Base-by-base conservation (phyloP, 2,797 vertebrate genomes). In the Tapirus indicus region DNA sequence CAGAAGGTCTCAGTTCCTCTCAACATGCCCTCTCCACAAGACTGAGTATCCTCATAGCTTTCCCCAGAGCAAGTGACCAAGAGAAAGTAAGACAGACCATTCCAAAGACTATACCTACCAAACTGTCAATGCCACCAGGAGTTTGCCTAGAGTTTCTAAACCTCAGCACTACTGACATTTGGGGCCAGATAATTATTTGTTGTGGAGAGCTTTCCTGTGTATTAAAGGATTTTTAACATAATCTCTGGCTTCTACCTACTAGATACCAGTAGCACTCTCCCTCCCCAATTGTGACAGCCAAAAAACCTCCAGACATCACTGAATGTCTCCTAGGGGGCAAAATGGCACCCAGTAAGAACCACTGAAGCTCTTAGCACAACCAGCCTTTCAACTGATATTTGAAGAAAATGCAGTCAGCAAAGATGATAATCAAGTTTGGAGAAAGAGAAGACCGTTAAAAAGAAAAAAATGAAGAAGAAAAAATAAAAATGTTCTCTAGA, bases 11-110 rank as follows among this genome's bases (percentile, higher is more conserved):
- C 10, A 25, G 2, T 17, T 71, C 23, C 23, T 86, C 23, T 27
- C 14, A 56, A 1, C 1, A 2, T 4, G 2, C 1, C 38, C 35
- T 52, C 14, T 56, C 14, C 35, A 20, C 18, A 58, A 27, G 35
- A 84, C 20, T 29, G 29, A n/a, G 3, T 82, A 12, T 12, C 6
- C 14, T 16, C 25, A 35, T 47, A 9, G 9, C 21, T 88, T 32
- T 77, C 32, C 17, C 49, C 32, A 66, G 49, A 89, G 38, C 5
- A 77, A 79, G 23, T 17, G 38, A n/a, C 4, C 29, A 10, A 93
- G 23, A 88, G 32, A 91, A 69, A 94, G 13, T 32, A n/a, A 12
- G 60, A 25, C 5, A 74, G n/a, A 54, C 0, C 52, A 4, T 27
- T 60, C 32, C 17, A 32, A 77, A 25, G 23, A 47, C 21, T 16